These are phyloP conservation scores for Phyto melanocephala DNA, from an alignment of 2,888 invertebrate genomes.

Conservation along the genomic window DNA sequence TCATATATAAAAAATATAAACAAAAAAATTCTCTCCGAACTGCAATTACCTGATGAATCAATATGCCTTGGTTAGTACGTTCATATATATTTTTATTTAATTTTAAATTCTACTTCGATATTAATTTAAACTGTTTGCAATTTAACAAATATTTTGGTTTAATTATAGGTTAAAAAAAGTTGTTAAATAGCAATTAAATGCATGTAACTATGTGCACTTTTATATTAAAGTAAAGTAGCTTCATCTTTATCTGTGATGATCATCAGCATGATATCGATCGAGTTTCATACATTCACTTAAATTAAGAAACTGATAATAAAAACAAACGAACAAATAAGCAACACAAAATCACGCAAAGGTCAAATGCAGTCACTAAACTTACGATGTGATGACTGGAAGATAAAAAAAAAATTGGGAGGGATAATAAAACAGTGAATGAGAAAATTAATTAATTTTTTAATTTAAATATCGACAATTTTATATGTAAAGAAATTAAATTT, in stretches of 20 bases:
- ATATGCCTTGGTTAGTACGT: no score
- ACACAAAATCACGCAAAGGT: conserved; percentile 51
- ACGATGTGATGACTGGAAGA: conserved; percentile 5
- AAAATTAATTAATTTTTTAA: no score
- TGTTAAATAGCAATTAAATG: conserved; percentile 56
- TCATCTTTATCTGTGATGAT: conserved; percentile 3
- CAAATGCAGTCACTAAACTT: conserved; percentile 63
- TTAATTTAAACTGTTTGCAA: conserved; percentile 40
- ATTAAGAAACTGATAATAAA: conserved; percentile 30
- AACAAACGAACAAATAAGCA: conserved; percentile 56
- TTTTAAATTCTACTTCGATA: background rate
- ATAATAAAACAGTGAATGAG: background rate
- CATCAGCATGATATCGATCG: conserved; percentile 45
- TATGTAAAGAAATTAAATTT: no score
- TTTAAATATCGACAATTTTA: no score
- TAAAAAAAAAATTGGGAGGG: background rate
- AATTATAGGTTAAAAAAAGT: conserved; percentile 45
- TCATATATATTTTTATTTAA: no score
- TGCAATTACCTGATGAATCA: no score
- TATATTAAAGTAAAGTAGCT: background rate
- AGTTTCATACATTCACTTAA: conserved; percentile 36
- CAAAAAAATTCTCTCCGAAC: no score
- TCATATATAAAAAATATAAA: no score
- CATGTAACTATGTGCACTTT: conserved; percentile 39
- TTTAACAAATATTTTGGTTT: conserved; percentile 45